Percentiles rank a stretch among this genome's conserved stretches.
phyloP scores from a whole-genome alignment of 1,140 invertebrate genomes.

The Papilio machaon region DNA sequence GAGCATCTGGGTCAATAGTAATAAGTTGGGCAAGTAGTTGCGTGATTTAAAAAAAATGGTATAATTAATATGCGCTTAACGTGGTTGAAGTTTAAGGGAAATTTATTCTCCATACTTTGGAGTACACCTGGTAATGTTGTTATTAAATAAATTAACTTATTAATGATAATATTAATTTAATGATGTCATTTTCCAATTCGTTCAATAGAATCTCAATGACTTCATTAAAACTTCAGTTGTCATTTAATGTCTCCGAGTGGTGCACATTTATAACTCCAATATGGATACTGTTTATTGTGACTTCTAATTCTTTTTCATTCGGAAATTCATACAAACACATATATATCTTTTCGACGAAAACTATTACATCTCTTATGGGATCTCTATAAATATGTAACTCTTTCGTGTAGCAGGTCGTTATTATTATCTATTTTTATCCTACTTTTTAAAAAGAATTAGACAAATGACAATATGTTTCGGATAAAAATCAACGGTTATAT shows the following conservation, averaged over 20 bases:
- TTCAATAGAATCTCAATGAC: not conserved
- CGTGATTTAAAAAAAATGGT: conserved; percentile 9
- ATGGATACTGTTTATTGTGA: too few relatives aligned
- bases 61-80: conserved; percentile 8
- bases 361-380: too few relatives aligned
- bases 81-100: not conserved
- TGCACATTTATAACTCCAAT: too few relatives aligned
- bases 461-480: too few relatives aligned
- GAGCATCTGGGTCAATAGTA: conserved; percentile 21
- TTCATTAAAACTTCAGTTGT: not conserved
- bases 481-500: too few relatives aligned
- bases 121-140: not conserved
- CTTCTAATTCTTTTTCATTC: too few relatives aligned
- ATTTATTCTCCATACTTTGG: not conserved
- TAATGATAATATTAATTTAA: not conserved
- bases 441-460: too few relatives aligned
- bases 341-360: too few relatives aligned
- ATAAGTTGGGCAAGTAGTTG: conserved; percentile 7
- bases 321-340: too few relatives aligned
- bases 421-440: too few relatives aligned
- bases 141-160: not conserved
- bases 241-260: not conserved
- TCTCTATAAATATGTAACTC: too few relatives aligned
- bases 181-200: not conserved
- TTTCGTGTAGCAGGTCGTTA: too few relatives aligned